Percentiles rank a stretch among this genome's conserved stretches.
Conservation (phyloP, 2,113 vertebrate species). For the Butorides virescens region DNA sequence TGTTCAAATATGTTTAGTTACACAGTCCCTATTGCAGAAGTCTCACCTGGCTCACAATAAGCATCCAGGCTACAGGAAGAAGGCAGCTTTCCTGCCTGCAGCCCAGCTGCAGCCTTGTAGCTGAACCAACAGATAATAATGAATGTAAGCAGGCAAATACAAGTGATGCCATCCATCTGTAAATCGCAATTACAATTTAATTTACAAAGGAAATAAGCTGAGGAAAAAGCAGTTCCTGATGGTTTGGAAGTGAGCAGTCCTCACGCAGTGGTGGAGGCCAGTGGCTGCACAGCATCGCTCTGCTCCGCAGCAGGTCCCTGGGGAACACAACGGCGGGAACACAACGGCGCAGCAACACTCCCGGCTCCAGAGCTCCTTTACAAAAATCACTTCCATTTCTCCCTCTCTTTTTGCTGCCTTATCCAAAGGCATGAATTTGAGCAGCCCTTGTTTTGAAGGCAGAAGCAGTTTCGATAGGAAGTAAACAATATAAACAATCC, state of each 20-base stretch:
- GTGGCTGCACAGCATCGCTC: rapidly evolving
- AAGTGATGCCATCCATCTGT: background rate
- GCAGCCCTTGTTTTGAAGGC: background rate
- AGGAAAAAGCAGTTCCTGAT: background rate
- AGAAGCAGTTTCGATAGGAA: background rate
- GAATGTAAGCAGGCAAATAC: background rate
- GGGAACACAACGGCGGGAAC: rapidly evolving
- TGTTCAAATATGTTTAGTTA: background rate
- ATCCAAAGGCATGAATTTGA: background rate
- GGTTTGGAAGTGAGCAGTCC: background rate
- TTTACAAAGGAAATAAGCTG: background rate
- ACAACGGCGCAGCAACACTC: rapidly evolving
- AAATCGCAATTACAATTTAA: background rate
- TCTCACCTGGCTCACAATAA: background rate
- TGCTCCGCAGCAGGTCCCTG: background rate
- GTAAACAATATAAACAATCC: background rate
- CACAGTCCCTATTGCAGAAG: background rate
- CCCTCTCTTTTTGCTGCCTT: background rate
- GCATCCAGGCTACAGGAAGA: background rate
- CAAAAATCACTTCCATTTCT: background rate
- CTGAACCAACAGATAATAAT: background rate
- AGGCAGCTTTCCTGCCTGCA: background rate
- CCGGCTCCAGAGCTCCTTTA: background rate
- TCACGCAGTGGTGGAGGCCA: rapidly evolving
- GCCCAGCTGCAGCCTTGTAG: background rate